phyloP scores from a whole-genome alignment of 2,113 vertebrate genomes.

The Psilopsiagon aurifrons region DNA sequence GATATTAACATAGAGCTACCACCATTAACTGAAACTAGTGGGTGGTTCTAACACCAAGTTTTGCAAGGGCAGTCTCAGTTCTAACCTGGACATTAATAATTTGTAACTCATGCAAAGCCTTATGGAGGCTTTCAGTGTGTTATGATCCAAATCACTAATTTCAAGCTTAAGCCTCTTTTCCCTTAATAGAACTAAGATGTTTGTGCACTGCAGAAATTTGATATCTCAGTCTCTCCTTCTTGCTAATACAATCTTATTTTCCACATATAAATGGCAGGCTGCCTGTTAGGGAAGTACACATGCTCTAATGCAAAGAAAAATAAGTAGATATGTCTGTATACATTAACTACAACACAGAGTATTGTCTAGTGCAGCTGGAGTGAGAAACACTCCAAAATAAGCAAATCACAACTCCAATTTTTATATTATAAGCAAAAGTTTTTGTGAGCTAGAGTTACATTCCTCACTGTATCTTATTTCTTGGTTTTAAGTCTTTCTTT shows the following conservation, averaged over 20 bases:
- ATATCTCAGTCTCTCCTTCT: background rate
- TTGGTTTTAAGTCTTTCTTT: background rate
- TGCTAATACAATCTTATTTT: background rate
- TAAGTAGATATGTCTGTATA: conserved; percentile 43
- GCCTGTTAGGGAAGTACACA: conserved; percentile 30
- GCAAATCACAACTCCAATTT: conserved; percentile 22
- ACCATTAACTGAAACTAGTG: background rate
- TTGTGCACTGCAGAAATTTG: background rate
- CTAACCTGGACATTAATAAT: background rate
- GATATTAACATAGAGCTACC: background rate
- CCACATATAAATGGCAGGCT: conserved; percentile 12
- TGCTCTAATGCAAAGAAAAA: conserved; percentile 39
- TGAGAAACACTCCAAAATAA: conserved; percentile 45
- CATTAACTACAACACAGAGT: conserved; percentile 22
- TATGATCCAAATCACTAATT: background rate
- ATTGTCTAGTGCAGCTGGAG: conserved; percentile 59
- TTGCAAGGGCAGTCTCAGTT: background rate
- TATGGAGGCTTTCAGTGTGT: background rate
- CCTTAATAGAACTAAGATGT: background rate
- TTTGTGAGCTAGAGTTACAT: conserved; percentile 1
- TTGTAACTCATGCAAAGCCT: background rate
- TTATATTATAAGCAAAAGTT: conserved; percentile 14
- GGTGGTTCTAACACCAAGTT: background rate
- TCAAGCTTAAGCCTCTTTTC: background rate
- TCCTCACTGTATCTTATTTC: background rate